phyloP scores from a whole-genome alignment of 1,140 invertebrate genomes.

The Drosophila rhopaloa region DNA sequence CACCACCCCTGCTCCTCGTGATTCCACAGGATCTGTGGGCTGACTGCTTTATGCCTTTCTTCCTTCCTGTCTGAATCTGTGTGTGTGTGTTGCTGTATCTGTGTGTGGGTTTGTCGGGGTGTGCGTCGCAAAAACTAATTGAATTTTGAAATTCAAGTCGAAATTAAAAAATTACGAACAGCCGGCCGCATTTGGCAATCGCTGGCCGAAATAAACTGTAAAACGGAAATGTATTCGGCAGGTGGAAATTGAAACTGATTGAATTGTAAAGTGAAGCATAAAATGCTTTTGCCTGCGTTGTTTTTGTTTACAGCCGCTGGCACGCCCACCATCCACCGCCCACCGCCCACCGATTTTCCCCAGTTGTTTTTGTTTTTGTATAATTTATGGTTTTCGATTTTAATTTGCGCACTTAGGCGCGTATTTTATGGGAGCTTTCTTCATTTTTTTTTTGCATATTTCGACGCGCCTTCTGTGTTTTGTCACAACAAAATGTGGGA shows the following conservation, averaged over 20 bases:
- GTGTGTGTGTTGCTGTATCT: neutral
- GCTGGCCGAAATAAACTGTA: constrained; percentile 63
- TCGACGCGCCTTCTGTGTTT: constrained; percentile 37
- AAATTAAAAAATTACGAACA: constrained; percentile 79
- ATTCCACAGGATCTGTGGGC: constrained; percentile 35
- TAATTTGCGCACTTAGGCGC: constrained; percentile 70
- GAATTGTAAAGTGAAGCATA: constrained; percentile 80
- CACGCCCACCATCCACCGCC: constrained; percentile 20
- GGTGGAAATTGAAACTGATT: constrained; percentile 82
- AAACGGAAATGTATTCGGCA: constrained; percentile 80
- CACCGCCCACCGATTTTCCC: constrained; percentile 1
- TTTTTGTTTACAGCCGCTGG: constrained; percentile 49
- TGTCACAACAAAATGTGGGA: constrained; percentile 52
- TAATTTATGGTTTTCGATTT: constrained; percentile 79
- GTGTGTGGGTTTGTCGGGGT: neutral
- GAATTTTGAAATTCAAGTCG: constrained; percentile 76
- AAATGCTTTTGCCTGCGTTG: constrained; percentile 52
- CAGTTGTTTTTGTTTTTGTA: constrained; percentile 13
- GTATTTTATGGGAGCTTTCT: constrained; percentile 60
- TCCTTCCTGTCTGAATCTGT: constrained; percentile 19
- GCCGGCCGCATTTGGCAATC: constrained; percentile 18
- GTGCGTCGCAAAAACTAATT: constrained; percentile 59
- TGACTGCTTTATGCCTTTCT: constrained; percentile 48
- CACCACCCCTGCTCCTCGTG: neutral
- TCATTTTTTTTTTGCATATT: constrained; percentile 51